These are phyloP conservation scores for Harpagoxenus sublaevis DNA, from an alignment of 2,888 invertebrate species.

Conservation along the genomic window DNA sequence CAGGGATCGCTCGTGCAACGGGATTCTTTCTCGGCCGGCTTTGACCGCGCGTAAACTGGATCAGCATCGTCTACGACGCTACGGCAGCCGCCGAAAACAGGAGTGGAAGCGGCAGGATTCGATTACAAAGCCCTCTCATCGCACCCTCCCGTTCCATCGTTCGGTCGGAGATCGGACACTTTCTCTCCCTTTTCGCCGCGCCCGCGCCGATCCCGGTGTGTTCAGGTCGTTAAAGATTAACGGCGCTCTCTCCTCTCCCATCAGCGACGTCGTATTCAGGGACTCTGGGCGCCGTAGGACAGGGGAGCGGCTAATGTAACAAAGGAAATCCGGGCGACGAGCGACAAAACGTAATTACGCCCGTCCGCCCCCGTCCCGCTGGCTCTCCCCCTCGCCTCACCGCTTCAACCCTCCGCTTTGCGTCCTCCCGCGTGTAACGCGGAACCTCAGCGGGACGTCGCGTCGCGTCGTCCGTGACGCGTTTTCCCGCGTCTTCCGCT, in stretches of 20 bases:
- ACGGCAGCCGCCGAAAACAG: constrained; percentile 54
- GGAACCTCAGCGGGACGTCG: constrained; percentile 53
- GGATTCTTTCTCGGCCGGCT: constrained; percentile 50
- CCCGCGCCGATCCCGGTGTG: constrained; percentile 50
- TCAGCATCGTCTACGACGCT: constrained; percentile 46
- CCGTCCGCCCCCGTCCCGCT: constrained; percentile 24
- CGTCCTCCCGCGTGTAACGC: constrained; percentile 35
- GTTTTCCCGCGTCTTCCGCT: constrained; percentile 43
- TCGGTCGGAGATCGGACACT: constrained; percentile 45
- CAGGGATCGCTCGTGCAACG: constrained; percentile 11
- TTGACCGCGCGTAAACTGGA: constrained; percentile 61
- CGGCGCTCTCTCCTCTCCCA: constrained; percentile 64
- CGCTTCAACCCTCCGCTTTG: constrained; percentile 33
- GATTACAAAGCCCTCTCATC: constrained; percentile 68
- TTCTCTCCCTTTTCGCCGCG: constrained; percentile 45
- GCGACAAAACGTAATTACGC: constrained; percentile 77
- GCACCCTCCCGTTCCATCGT: constrained; percentile 1
- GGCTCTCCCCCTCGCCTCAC: constrained; percentile 6
- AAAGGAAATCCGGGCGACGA: constrained; percentile 80
- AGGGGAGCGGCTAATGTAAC: constrained; percentile 80
- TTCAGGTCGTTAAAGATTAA: constrained; percentile 75
- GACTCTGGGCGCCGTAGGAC: constrained; percentile 63
- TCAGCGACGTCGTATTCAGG: constrained; percentile 62
- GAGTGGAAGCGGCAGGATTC: constrained; percentile 51
- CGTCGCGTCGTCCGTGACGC: constrained; percentile 49